A percentile compares a stretch with the other conserved stretches of the same genome.
Evolutionary conservation across 2,797 vertebrate genomes (phyloP).

Genomic region (Orestias chungarensis): DNA sequence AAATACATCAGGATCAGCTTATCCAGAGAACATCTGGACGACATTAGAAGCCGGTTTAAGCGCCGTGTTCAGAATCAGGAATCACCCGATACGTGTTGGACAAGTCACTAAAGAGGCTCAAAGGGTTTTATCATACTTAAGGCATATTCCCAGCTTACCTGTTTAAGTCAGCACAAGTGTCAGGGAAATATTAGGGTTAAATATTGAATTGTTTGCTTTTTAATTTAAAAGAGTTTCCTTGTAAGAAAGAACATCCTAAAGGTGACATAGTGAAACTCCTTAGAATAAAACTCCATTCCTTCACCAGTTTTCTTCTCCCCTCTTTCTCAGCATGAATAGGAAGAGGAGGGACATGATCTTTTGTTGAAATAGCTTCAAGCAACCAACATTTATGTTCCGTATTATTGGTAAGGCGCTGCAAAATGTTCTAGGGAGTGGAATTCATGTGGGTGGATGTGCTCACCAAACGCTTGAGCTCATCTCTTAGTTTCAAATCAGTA

Average conservation of each 20-base stretch:
- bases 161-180: slow-evolving; percentile 2
- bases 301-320: neutral
- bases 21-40: slow-evolving; percentile 68
- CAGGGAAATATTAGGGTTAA: neutral
- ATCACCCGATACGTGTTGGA: slow-evolving; percentile 29
- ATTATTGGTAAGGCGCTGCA: slow-evolving; percentile 4
- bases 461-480: slow-evolving; percentile 2
- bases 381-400: slow-evolving; percentile 4
- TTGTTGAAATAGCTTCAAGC: neutral
- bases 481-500: slow-evolving; percentile 4
- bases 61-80: slow-evolving; percentile 31
- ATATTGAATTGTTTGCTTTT: neutral
- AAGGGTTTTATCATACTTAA: slow-evolving; percentile 33
- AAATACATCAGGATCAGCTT: slow-evolving; percentile 61
- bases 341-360: neutral
- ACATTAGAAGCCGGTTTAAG: slow-evolving; percentile 48
- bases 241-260: neutral
- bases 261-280: neutral
- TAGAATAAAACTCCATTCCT: neutral
- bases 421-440: neutral
- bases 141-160: slow-evolving; percentile 16
- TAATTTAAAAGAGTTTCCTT: slow-evolving; percentile 14
- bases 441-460: neutral
- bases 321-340: neutral
- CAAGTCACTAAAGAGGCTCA: slow-evolving; percentile 27